A percentile compares a stretch with the other conserved stretches of the same genome.
phyloP scores from a whole-genome alignment of 2,797 vertebrate species.

The Halcyon badia region DNA sequence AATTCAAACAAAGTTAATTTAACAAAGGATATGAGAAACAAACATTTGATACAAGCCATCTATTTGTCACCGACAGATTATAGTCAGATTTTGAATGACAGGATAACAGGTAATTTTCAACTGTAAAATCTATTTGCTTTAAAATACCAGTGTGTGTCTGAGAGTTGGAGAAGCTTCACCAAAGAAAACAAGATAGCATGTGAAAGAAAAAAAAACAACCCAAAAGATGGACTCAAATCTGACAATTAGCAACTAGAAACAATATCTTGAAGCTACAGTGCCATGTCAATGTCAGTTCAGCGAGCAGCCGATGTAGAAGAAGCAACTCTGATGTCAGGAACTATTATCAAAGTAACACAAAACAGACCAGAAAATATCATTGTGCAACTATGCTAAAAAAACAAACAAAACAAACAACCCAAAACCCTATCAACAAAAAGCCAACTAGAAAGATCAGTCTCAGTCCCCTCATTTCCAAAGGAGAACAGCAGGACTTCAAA shows the following conservation, averaged over 20 bases:
- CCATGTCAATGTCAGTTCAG: background rate
- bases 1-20: background rate
- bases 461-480: background rate
- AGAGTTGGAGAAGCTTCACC: background rate
- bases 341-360: background rate
- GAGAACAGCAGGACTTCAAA: background rate
- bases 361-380: background rate
- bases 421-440: no score
- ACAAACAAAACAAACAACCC: no score
- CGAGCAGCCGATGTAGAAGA: background rate
- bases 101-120: background rate
- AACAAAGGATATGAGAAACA: background rate
- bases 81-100: background rate
- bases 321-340: background rate
- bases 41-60: background rate
- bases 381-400: no score
- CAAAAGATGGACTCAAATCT: background rate
- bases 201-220: no score
- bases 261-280: background rate
- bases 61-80: background rate
- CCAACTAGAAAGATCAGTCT: background rate
- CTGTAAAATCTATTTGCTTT: background rate
- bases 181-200: background rate
- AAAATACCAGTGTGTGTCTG: background rate
- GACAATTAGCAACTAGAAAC: background rate